Evolutionary conservation across 1,140 invertebrate species (phyloP).

Genomic region (Drosophila pachea): DNA sequence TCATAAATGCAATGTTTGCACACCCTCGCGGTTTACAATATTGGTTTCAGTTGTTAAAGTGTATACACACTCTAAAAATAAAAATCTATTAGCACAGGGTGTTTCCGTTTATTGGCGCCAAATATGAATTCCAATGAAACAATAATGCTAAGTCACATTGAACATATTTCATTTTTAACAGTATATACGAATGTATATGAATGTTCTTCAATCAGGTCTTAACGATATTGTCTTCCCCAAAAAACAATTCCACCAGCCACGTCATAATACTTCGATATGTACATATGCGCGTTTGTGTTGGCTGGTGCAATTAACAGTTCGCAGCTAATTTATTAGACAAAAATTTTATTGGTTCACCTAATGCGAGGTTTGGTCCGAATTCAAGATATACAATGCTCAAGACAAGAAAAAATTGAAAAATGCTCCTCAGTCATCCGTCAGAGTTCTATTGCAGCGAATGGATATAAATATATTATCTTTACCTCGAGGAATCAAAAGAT

Average conservation of each 20-base stretch:
- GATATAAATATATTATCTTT: slow-evolving; percentile 25
- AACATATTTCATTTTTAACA: no score
- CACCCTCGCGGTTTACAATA: background rate
- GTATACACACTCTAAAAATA: slow-evolving; percentile 11
- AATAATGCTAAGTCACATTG: no score
- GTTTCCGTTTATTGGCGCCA: slow-evolving; percentile 4
- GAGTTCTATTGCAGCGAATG: slow-evolving; percentile 49
- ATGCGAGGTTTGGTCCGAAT: slow-evolving; percentile 44
- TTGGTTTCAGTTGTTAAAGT: background rate
- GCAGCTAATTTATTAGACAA: slow-evolving; percentile 62
- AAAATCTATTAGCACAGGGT: slow-evolving; percentile 13
- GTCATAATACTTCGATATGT: slow-evolving; percentile 25
- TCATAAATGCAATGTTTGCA: slow-evolving; percentile 21
- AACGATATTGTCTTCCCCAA: background rate
- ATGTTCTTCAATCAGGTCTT: no score
- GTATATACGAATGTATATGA: no score
- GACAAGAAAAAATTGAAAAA: slow-evolving; percentile 16
- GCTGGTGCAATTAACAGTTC: slow-evolving; percentile 57
- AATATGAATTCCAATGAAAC: background rate
- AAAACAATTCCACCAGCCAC: slow-evolving; percentile 1
- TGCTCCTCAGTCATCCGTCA: slow-evolving; percentile 38
- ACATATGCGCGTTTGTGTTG: slow-evolving; percentile 50
- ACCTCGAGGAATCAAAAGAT: background rate
- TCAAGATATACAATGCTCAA: slow-evolving; percentile 30
- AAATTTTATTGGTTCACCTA: slow-evolving; percentile 53